Evolutionary conservation across 2,113 vertebrate genomes (phyloP), one percentile per base, ranked within the genome.

Genomic region (Otolemur garnettii): DNA sequence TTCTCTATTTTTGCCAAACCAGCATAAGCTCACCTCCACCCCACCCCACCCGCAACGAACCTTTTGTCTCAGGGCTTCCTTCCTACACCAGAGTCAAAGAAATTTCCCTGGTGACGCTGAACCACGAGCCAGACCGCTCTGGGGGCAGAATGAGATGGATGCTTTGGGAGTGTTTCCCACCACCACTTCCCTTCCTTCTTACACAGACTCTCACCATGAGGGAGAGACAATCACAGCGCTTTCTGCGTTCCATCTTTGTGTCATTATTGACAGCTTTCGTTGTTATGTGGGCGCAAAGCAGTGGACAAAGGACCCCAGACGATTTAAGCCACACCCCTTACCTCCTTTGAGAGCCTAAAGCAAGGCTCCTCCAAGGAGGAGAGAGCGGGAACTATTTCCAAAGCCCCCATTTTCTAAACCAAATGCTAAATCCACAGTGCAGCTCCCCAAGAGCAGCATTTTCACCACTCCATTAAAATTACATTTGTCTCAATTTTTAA

Each of bases 51-150:
- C 7, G 42, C n/a, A 1, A 59, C 2, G 45, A 94, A 42, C 53
- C 93, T 94, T 94, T 84, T 91, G 82, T 91, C 93, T 91, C 87
- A 93, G 94, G 22, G 62, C 94, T 96, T 97, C 90, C 86, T 96
- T 77, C 74, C 83, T 72, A 0, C 53, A 71, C 62, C 77, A 87
- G 78, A 85, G 71, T 2, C 93, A 79, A 88, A 88, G 81, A 91
- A 87, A 93, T 68, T 28, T 93, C 94, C 71, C 86, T 11, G 45
- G n/a, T 90, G 89, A 96, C 96, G 85, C 91, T 89, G 84, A 50
- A 53, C 85, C 90, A 2, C 68, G 35, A 90, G 94, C 87, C 62
- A 80, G 69, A 85, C 81, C n/a, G 59, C 80, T 86, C 6, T 33
- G 42, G 80, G 93, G 38, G 72, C 93, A 93, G 82, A 0, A 0